Evolutionary conservation across 2,113 vertebrate species (phyloP).

Genomic region (Carassius carassius): DNA sequence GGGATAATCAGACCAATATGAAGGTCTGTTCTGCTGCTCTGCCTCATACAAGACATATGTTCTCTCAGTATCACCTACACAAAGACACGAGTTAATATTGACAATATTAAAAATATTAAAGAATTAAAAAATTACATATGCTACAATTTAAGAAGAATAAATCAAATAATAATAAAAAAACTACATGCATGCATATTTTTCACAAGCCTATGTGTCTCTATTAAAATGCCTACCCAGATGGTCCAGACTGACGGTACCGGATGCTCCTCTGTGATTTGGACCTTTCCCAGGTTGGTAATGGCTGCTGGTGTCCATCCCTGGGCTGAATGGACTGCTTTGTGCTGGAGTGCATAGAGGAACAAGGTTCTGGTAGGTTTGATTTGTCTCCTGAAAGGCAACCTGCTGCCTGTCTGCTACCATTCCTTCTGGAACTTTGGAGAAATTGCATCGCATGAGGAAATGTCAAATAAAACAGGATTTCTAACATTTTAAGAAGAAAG

Average conservation of each 20-base stretch:
- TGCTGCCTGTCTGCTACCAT: slow-evolving; percentile 63
- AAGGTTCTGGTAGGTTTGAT: slow-evolving; percentile 73
- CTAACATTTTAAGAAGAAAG: not conserved
- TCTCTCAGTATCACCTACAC: slow-evolving; percentile 66
- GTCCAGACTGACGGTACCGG: slow-evolving; percentile 28
- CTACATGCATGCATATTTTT: not conserved
- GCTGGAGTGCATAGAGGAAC: slow-evolving; percentile 53
- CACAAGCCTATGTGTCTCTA: not conserved
- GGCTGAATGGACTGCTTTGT: slow-evolving; percentile 67
- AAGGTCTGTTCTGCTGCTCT: slow-evolving; percentile 61
- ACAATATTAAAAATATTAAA: too few relatives aligned
- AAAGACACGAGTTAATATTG: not conserved
- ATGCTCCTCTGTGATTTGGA: slow-evolving; percentile 29
- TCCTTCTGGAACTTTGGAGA: slow-evolving; percentile 58
- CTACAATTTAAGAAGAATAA: too few relatives aligned
- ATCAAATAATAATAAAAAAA: too few relatives aligned
- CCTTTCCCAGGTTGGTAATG: slow-evolving; percentile 62
- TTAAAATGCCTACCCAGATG: slow-evolving; percentile 13
- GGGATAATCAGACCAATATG: slow-evolving; percentile 73
- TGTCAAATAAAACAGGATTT: not conserved
- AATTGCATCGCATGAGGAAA: not conserved
- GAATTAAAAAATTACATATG: too few relatives aligned
- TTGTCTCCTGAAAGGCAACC: slow-evolving; percentile 69
- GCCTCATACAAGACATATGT: slow-evolving; percentile 67
- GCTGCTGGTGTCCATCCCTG: slow-evolving; percentile 62